Conservation (phyloP, 1,140 invertebrate genomes). For the Drosophila tropicalis region DNA sequence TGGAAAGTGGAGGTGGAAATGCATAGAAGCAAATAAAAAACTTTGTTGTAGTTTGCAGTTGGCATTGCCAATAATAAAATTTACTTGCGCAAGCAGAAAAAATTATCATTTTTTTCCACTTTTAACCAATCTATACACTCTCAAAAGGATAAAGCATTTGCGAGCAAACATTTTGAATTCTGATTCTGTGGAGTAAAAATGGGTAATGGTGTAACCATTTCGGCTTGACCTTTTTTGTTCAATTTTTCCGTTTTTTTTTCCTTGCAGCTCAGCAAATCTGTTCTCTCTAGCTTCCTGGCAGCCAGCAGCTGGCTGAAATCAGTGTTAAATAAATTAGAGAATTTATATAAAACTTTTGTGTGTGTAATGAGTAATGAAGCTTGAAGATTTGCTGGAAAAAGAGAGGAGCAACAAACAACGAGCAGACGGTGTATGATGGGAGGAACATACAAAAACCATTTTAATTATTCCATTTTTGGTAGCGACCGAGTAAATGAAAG, state of each 20-base stretch:
- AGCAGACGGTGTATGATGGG: not conserved
- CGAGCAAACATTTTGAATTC: not conserved
- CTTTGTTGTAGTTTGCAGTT: constrained; percentile 66
- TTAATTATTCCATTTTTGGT: constrained; percentile 63
- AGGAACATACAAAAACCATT: constrained; percentile 14
- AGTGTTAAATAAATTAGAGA: constrained; percentile 64
- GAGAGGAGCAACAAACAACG: not conserved
- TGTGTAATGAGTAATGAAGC: constrained; percentile 45
- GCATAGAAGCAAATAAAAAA: constrained; percentile 29
- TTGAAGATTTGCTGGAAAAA: constrained; percentile 30
- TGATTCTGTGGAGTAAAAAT: too few relatives aligned
- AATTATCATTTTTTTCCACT: constrained; percentile 50
- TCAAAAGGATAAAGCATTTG: not conserved
- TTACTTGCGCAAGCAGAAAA: constrained; percentile 41
- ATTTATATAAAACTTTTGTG: constrained; percentile 42
- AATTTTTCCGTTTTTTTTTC: not conserved
- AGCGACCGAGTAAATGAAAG: constrained; percentile 64
- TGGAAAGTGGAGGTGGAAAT: constrained; percentile 32
- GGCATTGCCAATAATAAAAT: constrained; percentile 77
- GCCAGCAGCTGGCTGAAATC: constrained; percentile 15
- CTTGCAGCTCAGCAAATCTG: constrained; percentile 35
- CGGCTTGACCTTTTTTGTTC: not conserved
- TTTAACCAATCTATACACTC: not conserved
- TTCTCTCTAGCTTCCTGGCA: constrained; percentile 17
- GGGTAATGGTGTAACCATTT: not conserved